Conservation (phyloP, 2,797 vertebrate genomes). For the Gymnoscopelus braueri region DNA sequence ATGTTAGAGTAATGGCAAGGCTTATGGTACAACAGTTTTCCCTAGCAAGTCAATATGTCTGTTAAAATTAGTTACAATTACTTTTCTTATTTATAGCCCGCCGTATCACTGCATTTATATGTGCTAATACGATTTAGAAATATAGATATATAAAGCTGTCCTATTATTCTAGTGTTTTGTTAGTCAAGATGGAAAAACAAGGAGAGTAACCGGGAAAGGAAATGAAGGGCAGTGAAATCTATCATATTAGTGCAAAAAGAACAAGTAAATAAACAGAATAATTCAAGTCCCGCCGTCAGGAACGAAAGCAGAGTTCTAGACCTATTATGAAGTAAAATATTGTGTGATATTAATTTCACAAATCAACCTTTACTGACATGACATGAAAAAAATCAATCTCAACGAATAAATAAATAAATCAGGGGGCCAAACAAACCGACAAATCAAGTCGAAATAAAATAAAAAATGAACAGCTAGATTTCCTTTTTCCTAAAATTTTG, state of each 20-base stretch:
- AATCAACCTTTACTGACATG: conserved; percentile 55
- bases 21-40: conserved; percentile 67
- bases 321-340: conserved; percentile 50
- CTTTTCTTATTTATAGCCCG: conserved; percentile 58
- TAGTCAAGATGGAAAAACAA: conserved; percentile 49
- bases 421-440: conserved; percentile 38
- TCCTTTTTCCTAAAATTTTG: conserved; percentile 86
- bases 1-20: conserved; percentile 62
- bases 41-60: conserved; percentile 59
- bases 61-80: conserved; percentile 66
- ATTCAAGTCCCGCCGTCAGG: conserved; percentile 48
- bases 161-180: conserved; percentile 44
- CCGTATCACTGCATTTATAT: conserved; percentile 41
- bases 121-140: conserved; percentile 38
- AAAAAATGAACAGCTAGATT: conserved; percentile 69
- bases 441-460: conserved; percentile 48
- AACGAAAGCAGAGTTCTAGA: conserved; percentile 44
- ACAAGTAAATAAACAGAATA: conserved; percentile 56
- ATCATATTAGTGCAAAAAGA: conserved; percentile 57
- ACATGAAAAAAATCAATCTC: conserved; percentile 62
- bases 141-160: conserved; percentile 30
- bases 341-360: conserved; percentile 46
- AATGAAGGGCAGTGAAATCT: conserved; percentile 52
- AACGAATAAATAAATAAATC: conserved; percentile 55
- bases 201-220: conserved; percentile 65